These are phyloP conservation scores for Peromyscus leucopus DNA, from an alignment of 2,113 vertebrate genomes.

Conservation along the genomic window DNA sequence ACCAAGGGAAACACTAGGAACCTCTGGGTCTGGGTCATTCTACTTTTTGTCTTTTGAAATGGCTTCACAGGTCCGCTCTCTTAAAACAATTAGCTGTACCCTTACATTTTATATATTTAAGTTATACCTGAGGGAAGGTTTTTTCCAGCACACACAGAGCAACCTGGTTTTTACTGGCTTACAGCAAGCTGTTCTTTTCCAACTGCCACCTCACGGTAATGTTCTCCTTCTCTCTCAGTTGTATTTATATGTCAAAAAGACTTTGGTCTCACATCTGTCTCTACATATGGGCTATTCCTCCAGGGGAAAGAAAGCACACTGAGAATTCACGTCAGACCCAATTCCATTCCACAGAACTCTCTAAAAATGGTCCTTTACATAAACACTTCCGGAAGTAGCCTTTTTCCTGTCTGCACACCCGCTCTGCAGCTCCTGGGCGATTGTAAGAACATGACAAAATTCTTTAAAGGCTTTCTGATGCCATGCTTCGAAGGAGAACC, in stretches of 20 bases:
- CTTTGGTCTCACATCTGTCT: slow-evolving; percentile 76
- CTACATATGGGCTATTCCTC: slow-evolving; percentile 78
- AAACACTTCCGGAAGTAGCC: slow-evolving; percentile 80
- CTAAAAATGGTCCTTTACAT: slow-evolving; percentile 82
- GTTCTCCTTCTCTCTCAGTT: slow-evolving; percentile 56
- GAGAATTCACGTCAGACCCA: slow-evolving; percentile 82
- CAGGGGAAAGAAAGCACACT: slow-evolving; percentile 71
- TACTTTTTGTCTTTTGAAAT: neutral
- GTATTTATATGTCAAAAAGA: slow-evolving; percentile 71
- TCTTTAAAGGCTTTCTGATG: slow-evolving; percentile 58
- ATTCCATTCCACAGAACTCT: slow-evolving; percentile 81
- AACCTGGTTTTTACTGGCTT: slow-evolving; percentile 35
- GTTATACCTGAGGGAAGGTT: neutral
- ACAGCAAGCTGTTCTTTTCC: slow-evolving; percentile 50
- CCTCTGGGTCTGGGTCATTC: neutral
- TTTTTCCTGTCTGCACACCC: slow-evolving; percentile 75
- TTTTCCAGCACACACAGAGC: slow-evolving; percentile 1
- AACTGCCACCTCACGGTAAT: slow-evolving; percentile 24
- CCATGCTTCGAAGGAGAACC: slow-evolving; percentile 52
- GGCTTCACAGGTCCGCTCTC: neutral
- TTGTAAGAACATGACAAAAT: slow-evolving; percentile 68
- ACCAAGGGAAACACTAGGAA: neutral
- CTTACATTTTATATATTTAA: slow-evolving; percentile 9
- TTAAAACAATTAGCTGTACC: slow-evolving; percentile 19
- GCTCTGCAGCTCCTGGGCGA: slow-evolving; percentile 68